Base-by-base conservation (phyloP, 2,113 vertebrate genomes). In the Enhydra lutris region DNA sequence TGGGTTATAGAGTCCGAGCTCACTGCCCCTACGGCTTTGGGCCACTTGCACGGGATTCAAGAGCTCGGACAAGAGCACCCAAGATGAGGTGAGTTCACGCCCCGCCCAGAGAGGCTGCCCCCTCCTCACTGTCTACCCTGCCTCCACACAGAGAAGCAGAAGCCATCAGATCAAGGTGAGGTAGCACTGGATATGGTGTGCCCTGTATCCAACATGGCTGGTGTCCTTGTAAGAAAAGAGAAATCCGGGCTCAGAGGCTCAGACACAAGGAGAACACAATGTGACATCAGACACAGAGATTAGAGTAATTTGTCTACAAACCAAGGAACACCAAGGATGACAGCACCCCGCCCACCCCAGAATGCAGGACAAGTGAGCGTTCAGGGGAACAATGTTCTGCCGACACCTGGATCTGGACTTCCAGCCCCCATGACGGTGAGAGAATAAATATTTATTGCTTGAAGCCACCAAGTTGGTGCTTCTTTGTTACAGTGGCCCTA, bases 191-290 rank as follows among this genome's bases (percentile, higher is more conserved):
- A 1, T 69, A 15, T 11, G 18, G 4, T 9, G 55, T 13, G 45
- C 47, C 26, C 67, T 50, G 4, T 24, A 20, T 45, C 78, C 67
- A 26, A 61, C 24, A n/a, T 36, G 50, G 42, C 17, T 21, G 59
- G 1, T 34, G 21, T 67, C 79, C 7, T 89, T n/a, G 1, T 6
- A 59, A 63, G 36, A 55, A 74, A 20, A 73, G 50, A 29, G 8
- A 71, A 71, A 52, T 17, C 20, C 20, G 31, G 39, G 7, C 24
- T 55, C 67, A 74, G 45, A 87, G 36, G 10, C 47, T 76, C 24
- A 29, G 67, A 57, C 6, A 7, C 0, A 4, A 45, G 24, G 31
- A 71, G 69, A 52, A 4, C 23, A 6, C 0, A 0, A 9, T 2
- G 12, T 12, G 23, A 7, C 3, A 14, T 10, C 23, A 1, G 36